Evolutionary conservation across 2,888 invertebrate genomes (phyloP), one percentile per base, ranked within the genome.

Genomic region (Drosophila multiciliata): DNA sequence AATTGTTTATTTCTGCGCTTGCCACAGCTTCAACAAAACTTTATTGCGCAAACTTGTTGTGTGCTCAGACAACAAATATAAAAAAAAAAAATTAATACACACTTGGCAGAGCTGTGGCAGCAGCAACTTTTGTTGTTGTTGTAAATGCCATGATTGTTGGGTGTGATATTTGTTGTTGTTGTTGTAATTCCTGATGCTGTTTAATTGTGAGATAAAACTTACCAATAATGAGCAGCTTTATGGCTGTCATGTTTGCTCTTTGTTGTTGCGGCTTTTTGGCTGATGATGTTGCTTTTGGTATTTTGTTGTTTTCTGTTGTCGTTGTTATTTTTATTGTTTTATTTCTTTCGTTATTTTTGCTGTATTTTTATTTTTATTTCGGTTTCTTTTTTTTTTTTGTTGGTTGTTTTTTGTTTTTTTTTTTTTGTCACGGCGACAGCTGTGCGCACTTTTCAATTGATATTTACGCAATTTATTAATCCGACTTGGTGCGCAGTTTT

Each of bases 221-320:
- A 91, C 91, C 91, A 76, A 91, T 90, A 91, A 90, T 90, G 85
- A 91, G 87, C 76, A 91, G 87, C 85, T 88, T 91, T 78, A 88
- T 82, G 83, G 83, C 75, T 70, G 82, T 73, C 91, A 92, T 91
- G 78, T 85, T 89, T 74, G 66, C 49, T 57, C 54, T 59, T 75
- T 52, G 40, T 55, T 62, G 20, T 60, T 45, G 49, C 26, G 11
- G 26, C 9, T 17, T 49, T 26, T 26, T 15, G 23, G 49, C 17
- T 49, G 15, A 15, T 23, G 45, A 45, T 15, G 45, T 20, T 45
- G 45, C 20, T 15, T 23, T 45, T 15, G 45, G 15, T 29, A 29
- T 23, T 23, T 23, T 45, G 23, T 45, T 64, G 33, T 40, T n/a
- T n/a, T n/a, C n/a, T 50, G 49, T 52, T 52, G 54, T 62, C 72